Conservation (phyloP, 2,888 invertebrate species). For the Eristalis intricaria region DNA sequence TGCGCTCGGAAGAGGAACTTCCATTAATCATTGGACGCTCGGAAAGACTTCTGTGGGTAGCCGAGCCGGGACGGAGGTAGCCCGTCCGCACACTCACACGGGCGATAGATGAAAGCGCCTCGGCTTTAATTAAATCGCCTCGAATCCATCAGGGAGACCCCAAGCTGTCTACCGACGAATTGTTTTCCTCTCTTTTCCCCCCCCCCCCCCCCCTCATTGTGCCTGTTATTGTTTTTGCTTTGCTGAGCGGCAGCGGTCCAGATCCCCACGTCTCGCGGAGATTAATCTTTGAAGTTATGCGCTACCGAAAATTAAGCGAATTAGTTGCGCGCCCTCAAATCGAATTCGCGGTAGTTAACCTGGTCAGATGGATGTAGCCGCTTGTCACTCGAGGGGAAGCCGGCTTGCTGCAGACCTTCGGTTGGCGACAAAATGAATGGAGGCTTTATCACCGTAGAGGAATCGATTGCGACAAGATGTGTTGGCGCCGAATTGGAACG, state of each 20-base stretch:
- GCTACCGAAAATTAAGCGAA: slow-evolving; percentile 79
- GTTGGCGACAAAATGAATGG: slow-evolving; percentile 1
- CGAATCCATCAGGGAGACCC: slow-evolving; percentile 62
- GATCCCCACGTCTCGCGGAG: neutral
- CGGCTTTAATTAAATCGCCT: slow-evolving; percentile 68
- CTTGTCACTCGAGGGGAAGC: slow-evolving; percentile 25
- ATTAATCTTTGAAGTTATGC: slow-evolving; percentile 66
- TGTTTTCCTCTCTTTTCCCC: neutral
- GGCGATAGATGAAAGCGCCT: slow-evolving; percentile 55
- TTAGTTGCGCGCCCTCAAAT: slow-evolving; percentile 67
- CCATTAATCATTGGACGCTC: slow-evolving; percentile 61
- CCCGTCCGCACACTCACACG: slow-evolving; percentile 17
- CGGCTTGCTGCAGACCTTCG: neutral
- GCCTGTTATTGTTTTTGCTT: neutral
- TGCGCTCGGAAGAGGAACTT: slow-evolving; percentile 64
- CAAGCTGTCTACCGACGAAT: slow-evolving; percentile 58
- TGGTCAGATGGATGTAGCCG: slow-evolving; percentile 12
- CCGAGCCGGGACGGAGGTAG: slow-evolving; percentile 13
- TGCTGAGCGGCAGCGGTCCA: neutral
- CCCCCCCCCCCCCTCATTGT: no score
- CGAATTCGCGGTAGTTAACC: slow-evolving; percentile 57
- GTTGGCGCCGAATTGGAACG: slow-evolving; percentile 39
- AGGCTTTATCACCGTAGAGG: slow-evolving; percentile 21
- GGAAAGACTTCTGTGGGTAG: slow-evolving; percentile 61
- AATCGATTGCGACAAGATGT: slow-evolving; percentile 28